A percentile compares a stretch with the other conserved stretches of the same genome.
phyloP scores from a whole-genome alignment of 2,113 vertebrate species.

The Stigmatopora argus region DNA sequence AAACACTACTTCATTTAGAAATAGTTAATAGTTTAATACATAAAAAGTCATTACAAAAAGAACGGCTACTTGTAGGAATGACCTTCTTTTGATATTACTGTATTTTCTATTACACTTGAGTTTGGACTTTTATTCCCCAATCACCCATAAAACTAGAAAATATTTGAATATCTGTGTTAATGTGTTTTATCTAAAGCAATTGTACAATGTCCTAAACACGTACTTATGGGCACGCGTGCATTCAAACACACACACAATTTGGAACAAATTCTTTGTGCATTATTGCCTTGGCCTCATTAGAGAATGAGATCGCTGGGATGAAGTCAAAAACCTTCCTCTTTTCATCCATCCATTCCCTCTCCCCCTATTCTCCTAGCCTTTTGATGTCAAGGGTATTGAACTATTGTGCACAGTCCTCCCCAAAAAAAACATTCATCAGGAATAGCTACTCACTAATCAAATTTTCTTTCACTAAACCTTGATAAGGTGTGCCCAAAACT shows the following conservation, averaged over 20 bases:
- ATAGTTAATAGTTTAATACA: not conserved
- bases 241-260: constrained; percentile 7
- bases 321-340: constrained; percentile 55
- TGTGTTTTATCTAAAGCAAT: not conserved
- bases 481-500: constrained; percentile 39
- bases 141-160: no score
- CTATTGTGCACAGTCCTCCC: constrained; percentile 31
- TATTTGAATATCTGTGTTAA: no score
- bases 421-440: constrained; percentile 53
- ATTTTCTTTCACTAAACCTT: constrained; percentile 15
- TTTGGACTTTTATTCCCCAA: no score
- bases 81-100: not conserved
- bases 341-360: constrained; percentile 50
- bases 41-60: not conserved
- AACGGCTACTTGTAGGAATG: not conserved
- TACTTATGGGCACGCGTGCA: constrained; percentile 6
- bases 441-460: constrained; percentile 34
- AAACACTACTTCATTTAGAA: not conserved
- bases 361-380: constrained; percentile 58
- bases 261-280: constrained; percentile 39
- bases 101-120: no score
- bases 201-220: constrained; percentile 1
- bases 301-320: constrained; percentile 54
- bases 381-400: constrained; percentile 67
- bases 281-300: constrained; percentile 59